Percentiles rank a stretch among this genome's conserved stretches.
These are phyloP conservation scores for Batillaria attramentaria DNA, from an alignment of 1,140 invertebrate species.

Conservation along the genomic window DNA sequence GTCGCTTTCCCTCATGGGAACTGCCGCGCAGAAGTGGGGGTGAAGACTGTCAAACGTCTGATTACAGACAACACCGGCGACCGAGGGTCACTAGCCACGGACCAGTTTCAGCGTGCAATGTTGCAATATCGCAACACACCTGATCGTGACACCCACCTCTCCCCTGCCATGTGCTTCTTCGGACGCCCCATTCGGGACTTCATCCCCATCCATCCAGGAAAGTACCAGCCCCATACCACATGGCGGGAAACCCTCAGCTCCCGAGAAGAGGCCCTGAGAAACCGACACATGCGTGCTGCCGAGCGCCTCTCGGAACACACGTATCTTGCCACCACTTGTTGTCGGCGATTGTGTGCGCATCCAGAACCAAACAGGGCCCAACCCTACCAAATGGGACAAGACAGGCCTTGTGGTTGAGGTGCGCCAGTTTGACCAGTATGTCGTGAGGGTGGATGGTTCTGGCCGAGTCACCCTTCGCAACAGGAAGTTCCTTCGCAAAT, in stretches of 20 bases:
- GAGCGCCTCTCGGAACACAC: constrained; percentile 47
- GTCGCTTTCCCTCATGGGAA: neutral
- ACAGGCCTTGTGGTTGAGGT: constrained; percentile 44
- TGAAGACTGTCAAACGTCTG: constrained; percentile 43
- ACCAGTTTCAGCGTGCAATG: constrained; percentile 42
- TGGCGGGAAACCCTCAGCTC: no score
- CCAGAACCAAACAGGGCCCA: constrained; percentile 42
- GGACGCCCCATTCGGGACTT: no score
- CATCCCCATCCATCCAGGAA: no score
- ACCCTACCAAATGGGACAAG: constrained; percentile 45
- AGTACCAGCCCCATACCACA: no score
- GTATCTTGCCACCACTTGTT: constrained; percentile 36
- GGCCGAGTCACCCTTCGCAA: constrained; percentile 38
- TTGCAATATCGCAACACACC: constrained; percentile 47
- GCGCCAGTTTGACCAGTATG: constrained; percentile 50
- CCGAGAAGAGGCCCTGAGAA: no score
- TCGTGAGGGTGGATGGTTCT: constrained; percentile 43
- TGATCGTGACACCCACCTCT: constrained; percentile 41
- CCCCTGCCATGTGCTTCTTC: constrained; percentile 37
- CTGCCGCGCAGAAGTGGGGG: constrained; percentile 35
- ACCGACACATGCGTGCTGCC: constrained; percentile 44
- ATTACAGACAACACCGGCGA: constrained; percentile 38
- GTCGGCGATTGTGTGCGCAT: constrained; percentile 46
- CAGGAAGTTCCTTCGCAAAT: neutral
- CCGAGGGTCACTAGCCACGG: constrained; percentile 36